Evolutionary conservation across 2,797 vertebrate genomes (phyloP).

Genomic region (Microchirus variegatus): DNA sequence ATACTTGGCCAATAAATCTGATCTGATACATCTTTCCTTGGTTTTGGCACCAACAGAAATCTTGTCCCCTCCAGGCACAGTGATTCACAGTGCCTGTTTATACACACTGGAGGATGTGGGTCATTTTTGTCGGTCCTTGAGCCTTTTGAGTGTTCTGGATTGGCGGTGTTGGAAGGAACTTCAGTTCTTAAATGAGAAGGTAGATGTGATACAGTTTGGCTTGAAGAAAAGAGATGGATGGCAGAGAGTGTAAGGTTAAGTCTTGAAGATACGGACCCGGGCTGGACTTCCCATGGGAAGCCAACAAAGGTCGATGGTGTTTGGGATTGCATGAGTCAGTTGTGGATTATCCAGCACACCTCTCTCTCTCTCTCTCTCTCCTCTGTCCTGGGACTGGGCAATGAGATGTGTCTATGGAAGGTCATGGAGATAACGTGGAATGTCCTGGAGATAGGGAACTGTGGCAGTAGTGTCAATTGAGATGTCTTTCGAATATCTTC

Average conservation of each 20-base stretch:
- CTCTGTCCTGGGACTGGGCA: conserved; percentile 32
- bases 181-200: conserved; percentile 63
- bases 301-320: conserved; percentile 51
- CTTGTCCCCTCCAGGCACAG: conserved; percentile 32
- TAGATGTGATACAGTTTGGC: conserved; percentile 30
- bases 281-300: conserved; percentile 35
- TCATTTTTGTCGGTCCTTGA: conserved; percentile 33
- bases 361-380: conserved; percentile 8
- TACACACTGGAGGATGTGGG: conserved; percentile 39
- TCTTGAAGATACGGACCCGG: conserved; percentile 44
- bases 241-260: conserved; percentile 48
- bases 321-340: conserved; percentile 44
- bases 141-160: conserved; percentile 24
- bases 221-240: conserved; percentile 42
- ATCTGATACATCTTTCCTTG: too few species aligned
- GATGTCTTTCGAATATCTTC: conserved; percentile 61
- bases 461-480: conserved; percentile 59
- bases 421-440: conserved; percentile 72
- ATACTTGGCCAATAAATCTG: too few species aligned
- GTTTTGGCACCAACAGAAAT: conserved; percentile 29
- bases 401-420: conserved; percentile 63
- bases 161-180: conserved; percentile 37
- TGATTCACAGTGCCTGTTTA: conserved; percentile 65
- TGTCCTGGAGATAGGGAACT: conserved; percentile 58
- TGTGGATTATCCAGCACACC: conserved; percentile 30